A percentile compares a stretch with the other conserved stretches of the same genome.
phyloP scores from a whole-genome alignment of 2,797 vertebrate species.

The Pelobates cultripes region DNA sequence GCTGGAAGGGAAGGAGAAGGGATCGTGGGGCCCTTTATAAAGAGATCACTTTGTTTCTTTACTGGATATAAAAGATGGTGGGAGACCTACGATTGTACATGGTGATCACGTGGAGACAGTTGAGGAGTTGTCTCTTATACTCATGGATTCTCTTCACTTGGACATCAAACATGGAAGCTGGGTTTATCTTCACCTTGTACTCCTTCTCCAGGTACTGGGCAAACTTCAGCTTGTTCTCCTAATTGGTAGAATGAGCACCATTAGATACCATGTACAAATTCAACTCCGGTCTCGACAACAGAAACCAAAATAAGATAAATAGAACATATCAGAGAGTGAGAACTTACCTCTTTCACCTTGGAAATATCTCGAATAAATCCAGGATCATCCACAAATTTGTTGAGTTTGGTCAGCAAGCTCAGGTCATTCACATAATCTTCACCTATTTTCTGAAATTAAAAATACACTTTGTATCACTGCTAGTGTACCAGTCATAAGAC shows the following conservation, averaged over 20 bases:
- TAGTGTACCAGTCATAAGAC: too few relatives aligned
- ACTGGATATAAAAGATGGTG: neutral
- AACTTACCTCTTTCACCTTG: constrained; percentile 90
- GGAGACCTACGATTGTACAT: constrained; percentile 92
- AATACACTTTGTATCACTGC: too few relatives aligned
- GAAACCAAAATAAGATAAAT: neutral
- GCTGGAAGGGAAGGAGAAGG: too few relatives aligned
- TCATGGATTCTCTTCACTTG: constrained; percentile 97
- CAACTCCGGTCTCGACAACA: too few relatives aligned
- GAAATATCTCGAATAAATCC: constrained; percentile 85
- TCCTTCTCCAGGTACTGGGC: constrained; percentile 86
- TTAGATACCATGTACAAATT: too few relatives aligned
- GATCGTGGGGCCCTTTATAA: too few relatives aligned
- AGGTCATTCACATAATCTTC: constrained; percentile 91
- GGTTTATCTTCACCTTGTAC: constrained; percentile 89
- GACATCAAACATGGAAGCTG: constrained; percentile 93
- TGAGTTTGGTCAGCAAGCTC: constrained; percentile 82
- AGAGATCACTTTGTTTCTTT: neutral
- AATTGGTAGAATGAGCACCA: neutral
- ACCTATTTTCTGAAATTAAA: constrained; percentile 82
- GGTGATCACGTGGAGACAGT: constrained; percentile 90
- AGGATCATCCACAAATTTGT: constrained; percentile 76
- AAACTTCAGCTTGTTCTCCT: constrained; percentile 97
- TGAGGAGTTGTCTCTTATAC: constrained; percentile 95
- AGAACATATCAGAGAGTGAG: neutral